Evolutionary conservation across 2,888 invertebrate species (phyloP).

Genomic region (Halictus ligatus): DNA sequence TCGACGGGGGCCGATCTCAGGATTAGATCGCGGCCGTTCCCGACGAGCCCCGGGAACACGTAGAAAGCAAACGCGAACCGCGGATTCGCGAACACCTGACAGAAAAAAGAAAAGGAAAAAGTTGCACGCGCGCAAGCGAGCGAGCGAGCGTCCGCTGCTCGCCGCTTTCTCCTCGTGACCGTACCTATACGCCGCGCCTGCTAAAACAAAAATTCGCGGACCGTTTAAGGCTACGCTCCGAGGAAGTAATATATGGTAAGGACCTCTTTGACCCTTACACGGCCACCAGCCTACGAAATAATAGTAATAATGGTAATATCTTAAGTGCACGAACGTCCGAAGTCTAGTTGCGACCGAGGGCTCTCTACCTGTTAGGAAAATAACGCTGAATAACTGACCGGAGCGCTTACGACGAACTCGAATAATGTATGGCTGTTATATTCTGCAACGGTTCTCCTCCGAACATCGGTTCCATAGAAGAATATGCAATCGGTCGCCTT

Average conservation of each 20-base stretch:
- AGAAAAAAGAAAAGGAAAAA: slow-evolving; percentile 23
- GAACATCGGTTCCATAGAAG: not conserved
- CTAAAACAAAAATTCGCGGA: slow-evolving; percentile 40
- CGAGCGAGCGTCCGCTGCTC: slow-evolving; percentile 20
- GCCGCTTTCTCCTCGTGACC: slow-evolving; percentile 60
- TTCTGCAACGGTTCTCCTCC: not conserved
- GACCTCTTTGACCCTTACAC: slow-evolving; percentile 38
- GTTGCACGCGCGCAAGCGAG: not conserved
- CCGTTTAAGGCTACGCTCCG: slow-evolving; percentile 33
- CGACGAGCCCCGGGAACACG: slow-evolving; percentile 3
- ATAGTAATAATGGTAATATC: slow-evolving; percentile 11
- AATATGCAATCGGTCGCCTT: not conserved
- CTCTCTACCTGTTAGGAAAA: not conserved
- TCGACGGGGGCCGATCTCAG: slow-evolving; percentile 2
- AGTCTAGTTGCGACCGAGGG: not conserved
- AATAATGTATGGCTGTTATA: not conserved
- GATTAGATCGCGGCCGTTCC: slow-evolving; percentile 22
- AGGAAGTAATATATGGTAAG: slow-evolving; percentile 33
- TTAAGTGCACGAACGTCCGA: slow-evolving; percentile 7
- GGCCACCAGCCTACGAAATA: not conserved
- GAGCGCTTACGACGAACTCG: not conserved
- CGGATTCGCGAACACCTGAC: slow-evolving; percentile 12
- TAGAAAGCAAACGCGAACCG: slow-evolving; percentile 34
- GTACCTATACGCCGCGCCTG: slow-evolving; percentile 9
- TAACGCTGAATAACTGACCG: not conserved